Conservation (phyloP, 2,113 vertebrate species). For the Polypterus senegalus region DNA sequence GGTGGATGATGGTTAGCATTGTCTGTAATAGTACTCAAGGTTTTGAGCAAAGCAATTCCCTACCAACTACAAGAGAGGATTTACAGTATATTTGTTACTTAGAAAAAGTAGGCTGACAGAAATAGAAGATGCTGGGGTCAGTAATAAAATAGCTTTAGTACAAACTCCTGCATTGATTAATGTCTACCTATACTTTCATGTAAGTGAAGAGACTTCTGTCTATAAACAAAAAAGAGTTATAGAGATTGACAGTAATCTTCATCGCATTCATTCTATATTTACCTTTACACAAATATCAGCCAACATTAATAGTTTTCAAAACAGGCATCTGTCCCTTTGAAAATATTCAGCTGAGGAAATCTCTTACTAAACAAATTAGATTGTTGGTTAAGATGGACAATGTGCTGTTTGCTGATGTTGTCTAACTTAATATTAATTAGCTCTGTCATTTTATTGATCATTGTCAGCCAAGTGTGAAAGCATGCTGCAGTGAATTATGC, state of each 20-base stretch:
- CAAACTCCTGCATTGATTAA: too few species aligned
- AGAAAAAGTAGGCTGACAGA: background rate
- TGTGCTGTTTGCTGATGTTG: conserved; percentile 20
- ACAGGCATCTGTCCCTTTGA: too few species aligned
- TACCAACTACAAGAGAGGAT: background rate
- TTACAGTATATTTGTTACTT: background rate
- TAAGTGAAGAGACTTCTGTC: too few species aligned
- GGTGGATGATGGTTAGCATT: too few species aligned
- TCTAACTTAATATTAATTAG: conserved; percentile 22
- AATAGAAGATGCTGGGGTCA: background rate
- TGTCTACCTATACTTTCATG: too few species aligned
- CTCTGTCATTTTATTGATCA: conserved; percentile 21
- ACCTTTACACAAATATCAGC: too few species aligned
- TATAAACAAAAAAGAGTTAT: too few species aligned
- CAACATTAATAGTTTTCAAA: too few species aligned
- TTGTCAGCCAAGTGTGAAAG: conserved; percentile 25
- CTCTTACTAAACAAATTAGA: too few species aligned
- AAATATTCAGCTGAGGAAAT: too few species aligned
- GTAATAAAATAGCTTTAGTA: background rate
- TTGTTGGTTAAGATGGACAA: conserved; percentile 3
- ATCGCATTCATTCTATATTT: too few species aligned
- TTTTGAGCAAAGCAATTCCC: conserved; percentile 1
- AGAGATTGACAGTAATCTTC: too few species aligned
- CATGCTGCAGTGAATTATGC: conserved; percentile 15
- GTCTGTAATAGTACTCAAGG: background rate